Evolutionary conservation across 2,888 invertebrate species (phyloP), one percentile per base, ranked within the genome.

Genomic region (Polyommatus icarus): DNA sequence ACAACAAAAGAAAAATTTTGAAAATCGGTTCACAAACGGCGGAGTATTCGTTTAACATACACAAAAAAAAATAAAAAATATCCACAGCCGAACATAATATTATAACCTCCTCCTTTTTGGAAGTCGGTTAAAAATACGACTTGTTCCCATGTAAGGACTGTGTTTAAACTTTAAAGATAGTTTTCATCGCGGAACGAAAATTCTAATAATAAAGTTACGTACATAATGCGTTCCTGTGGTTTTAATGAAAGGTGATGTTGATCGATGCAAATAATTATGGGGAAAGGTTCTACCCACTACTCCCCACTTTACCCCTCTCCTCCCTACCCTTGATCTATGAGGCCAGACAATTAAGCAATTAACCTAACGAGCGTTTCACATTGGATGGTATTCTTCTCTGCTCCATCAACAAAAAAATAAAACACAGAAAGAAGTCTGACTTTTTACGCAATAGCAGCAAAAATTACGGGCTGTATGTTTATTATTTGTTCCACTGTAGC

Each of bases 241-340:
- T 15, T 67, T 67, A 67, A 67, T 67, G 32, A 32, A 61, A 29
- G 67, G 29, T 67, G 29, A 67, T 67, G 67, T 15, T 67, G 29
- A 67, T 67, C 29, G 67, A 67, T 32, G 67, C 67, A 29, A 67
- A 67, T 67, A 67, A 67, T 67, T 67, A 67, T 67, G 67, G 67
- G 24, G 24, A 29, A 67, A 12, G 67, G 15, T 18, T 1, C 67
- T 24, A 15, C 6, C 67, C 67, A 10, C 46, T 46, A 2, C 29
- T 67, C 67, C 12, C 61, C 24, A 36, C 36, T 4, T 6, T 18
- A 18, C n/a, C 15, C 57, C 57, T n/a, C 57, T n/a, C 4, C 15
- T 3, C 57, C 57, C 54, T 12, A 12, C 61, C 24, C 24, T 4
- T 67, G 61, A 67, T 20, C 15, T 67, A 67, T 2, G 67, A 67